Evolutionary conservation across 2,797 vertebrate species (phyloP).

Genomic region (Rhinoraja longicauda): DNA sequence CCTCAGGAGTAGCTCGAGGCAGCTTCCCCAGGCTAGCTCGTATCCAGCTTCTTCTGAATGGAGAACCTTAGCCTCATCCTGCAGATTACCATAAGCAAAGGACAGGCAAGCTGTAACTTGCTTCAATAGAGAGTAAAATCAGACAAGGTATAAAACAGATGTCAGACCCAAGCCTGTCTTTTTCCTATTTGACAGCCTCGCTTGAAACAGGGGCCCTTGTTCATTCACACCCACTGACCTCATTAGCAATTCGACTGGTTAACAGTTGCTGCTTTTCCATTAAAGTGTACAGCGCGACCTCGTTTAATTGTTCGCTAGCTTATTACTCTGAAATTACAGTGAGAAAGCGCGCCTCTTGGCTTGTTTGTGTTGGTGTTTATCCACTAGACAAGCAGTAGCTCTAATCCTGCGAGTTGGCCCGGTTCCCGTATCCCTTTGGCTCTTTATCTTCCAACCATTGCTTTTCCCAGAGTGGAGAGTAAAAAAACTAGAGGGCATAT

Average conservation of each 20-base stretch:
- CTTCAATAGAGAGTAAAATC: neutral
- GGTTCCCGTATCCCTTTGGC: neutral
- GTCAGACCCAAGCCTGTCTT: neutral
- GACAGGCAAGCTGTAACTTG: neutral
- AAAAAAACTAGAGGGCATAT: too few relatives aligned
- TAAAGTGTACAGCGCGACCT: neutral
- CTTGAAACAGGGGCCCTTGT: neutral
- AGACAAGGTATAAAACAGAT: neutral
- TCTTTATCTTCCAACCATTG: neutral
- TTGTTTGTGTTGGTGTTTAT: neutral
- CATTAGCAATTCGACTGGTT: neutral
- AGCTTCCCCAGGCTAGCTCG: neutral
- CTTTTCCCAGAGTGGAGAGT: too few relatives aligned
- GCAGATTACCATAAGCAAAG: neutral
- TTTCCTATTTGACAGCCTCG: neutral
- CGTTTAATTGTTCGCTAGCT: neutral
- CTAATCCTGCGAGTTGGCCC: neutral
- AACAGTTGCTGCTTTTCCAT: constrained; percentile 1
- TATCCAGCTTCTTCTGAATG: neutral
- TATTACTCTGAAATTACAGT: neutral
- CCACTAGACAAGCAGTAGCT: neutral
- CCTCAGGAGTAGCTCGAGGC: neutral
- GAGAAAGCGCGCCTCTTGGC: neutral
- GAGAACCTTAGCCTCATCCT: neutral
- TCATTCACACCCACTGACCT: neutral